Evolutionary conservation across 1,140 invertebrate genomes (phyloP), one percentile per base, ranked within the genome.

Genomic region (Macrostomum lignano): DNA sequence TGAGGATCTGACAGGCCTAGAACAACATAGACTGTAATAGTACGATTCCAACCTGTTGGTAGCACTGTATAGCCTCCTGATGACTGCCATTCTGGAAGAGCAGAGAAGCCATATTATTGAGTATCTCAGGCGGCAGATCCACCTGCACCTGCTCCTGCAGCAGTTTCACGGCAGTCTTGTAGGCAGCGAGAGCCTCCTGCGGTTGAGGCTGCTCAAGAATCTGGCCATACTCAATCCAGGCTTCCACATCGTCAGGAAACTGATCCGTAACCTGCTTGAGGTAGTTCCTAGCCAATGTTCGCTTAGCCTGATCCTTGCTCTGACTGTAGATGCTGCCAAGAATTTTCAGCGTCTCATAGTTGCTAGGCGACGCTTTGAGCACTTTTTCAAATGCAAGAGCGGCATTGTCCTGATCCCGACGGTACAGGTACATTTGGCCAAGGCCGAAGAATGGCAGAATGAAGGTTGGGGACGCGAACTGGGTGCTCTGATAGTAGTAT

Each of bases 321-420:
- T 73, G 77, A 0, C 82, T 82, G 54, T 96, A 98, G 0, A 98
- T 58, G 0, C 84, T 91, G 0, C 86, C 88, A 1, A 96, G 63
- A 40, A 96, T 94, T 56, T 96, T 94, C 79, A 96, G 88, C 3
- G 88, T 93, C 59, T 98, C 91, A 51, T 93, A 93, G 58, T 96
- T 96, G 3, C 78, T 78, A 1, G 86, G 81, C 49, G 91, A 78
- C 1, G 70, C 73, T 64, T 96, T 94, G 3, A 98, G 57, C 3
- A 98, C 84, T 62, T 88, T 93, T 58, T 98, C 88, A 58, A 98
- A 96, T 54, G 84, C 91, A 48, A 82, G 74, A 2, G 84, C 77
- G 1, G 86, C 86, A 66, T 94, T 94, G 62, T 94, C 84, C 21
- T 72, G 71, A 48, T 98, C 91, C 9, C 79, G 78, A 45, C 81